Conservation (phyloP, 2,113 vertebrate species). For the Anas platyrhynchos region DNA sequence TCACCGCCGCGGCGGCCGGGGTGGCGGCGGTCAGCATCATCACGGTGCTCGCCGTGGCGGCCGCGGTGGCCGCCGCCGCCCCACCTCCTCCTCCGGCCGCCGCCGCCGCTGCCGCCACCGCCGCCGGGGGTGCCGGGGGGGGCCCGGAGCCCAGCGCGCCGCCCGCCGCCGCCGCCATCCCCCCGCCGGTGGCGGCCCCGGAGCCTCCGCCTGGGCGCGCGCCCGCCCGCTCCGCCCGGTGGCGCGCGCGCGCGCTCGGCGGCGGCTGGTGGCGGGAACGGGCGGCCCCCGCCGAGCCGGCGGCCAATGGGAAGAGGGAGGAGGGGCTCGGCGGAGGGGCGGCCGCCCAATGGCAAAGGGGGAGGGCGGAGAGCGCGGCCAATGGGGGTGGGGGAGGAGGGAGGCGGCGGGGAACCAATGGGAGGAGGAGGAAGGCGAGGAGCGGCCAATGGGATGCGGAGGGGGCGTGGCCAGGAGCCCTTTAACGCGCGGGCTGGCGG, state of each 20-base stretch:
- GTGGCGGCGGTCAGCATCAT: too few relatives aligned
- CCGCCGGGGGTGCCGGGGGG: background rate
- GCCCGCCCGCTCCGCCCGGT: background rate
- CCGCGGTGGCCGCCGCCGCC: background rate
- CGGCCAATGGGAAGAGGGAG: background rate
- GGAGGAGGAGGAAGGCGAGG: background rate
- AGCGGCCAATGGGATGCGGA: background rate
- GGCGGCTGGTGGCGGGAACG: background rate
- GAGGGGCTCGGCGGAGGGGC: background rate
- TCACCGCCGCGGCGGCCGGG: background rate
- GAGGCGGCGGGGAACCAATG: background rate
- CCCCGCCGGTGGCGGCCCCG: conserved; percentile 73
- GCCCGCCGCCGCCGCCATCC: conserved; percentile 71
- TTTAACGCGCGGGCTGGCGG: background rate
- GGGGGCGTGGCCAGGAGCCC: background rate
- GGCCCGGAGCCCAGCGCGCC: background rate
- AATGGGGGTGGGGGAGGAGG: background rate
- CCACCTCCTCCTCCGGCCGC: background rate
- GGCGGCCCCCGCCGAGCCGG: too few relatives aligned
- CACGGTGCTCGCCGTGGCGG: too few relatives aligned
- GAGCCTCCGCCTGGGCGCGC: conserved; percentile 3
- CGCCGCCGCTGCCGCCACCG: background rate
- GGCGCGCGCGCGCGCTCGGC: too few relatives aligned
- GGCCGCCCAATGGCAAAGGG: background rate
- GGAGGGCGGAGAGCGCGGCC: background rate